Evolutionary conservation across 2,888 invertebrate genomes (phyloP).

Genomic region (Ecdyonurus torrentis): DNA sequence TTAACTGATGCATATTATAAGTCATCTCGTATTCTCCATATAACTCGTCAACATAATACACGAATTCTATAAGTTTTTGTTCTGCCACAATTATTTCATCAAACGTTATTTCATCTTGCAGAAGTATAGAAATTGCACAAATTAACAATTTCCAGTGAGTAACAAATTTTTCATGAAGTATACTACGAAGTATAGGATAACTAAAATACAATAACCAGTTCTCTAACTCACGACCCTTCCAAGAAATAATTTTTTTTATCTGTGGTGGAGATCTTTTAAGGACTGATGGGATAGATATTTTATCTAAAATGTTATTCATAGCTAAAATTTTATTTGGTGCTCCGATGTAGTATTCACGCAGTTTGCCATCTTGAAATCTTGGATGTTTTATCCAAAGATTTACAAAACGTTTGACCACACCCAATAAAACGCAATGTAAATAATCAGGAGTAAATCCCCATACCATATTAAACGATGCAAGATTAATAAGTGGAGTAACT

Average conservation of each 20-base stretch:
- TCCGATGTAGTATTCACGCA: not conserved
- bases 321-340: not conserved
- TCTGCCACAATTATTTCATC: constrained; percentile 11
- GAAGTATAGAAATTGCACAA: constrained; percentile 12
- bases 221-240: constrained; percentile 9
- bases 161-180: constrained; percentile 13
- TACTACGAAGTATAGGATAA: constrained; percentile 12
- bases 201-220: constrained; percentile 15
- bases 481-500: not conserved
- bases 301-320: not conserved
- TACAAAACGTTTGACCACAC: not conserved
- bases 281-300: not conserved
- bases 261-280: not conserved
- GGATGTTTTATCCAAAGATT: not conserved
- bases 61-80: constrained; percentile 14
- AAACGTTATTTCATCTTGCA: constrained; percentile 10
- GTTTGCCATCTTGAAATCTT: no score
- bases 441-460: constrained; percentile 2
- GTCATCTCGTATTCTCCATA: constrained; percentile 13
- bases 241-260: not conserved
- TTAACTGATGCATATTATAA: constrained; percentile 16
- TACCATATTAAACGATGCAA: not conserved
- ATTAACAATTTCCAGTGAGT: constrained; percentile 16
- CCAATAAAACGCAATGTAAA: not conserved
- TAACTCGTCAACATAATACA: constrained; percentile 11